Conservation (phyloP, 2,113 vertebrate genomes). For the Strix aluco region DNA sequence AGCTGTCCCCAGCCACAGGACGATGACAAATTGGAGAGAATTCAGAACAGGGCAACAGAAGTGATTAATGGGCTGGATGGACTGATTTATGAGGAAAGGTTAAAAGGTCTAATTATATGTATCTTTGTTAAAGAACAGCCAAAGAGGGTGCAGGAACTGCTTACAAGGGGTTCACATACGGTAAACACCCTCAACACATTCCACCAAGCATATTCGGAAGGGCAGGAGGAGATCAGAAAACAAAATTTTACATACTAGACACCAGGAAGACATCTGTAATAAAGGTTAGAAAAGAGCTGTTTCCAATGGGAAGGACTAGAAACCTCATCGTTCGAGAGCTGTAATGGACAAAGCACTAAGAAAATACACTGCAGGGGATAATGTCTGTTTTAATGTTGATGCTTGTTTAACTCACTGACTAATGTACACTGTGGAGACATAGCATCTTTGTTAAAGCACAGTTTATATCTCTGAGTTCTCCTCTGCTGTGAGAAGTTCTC, state of each 20-base stretch:
- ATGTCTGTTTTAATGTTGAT: conserved; percentile 51
- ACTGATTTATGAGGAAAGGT: conserved; percentile 47
- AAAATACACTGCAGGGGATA: conserved; percentile 60
- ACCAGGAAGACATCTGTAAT: background rate
- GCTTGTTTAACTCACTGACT: conserved; percentile 61
- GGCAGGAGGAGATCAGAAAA: background rate
- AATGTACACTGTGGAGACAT: conserved; percentile 30
- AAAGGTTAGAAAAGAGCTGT: background rate
- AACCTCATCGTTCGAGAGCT: conserved; percentile 12
- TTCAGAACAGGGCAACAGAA: conserved; percentile 28
- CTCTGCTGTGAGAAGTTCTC: background rate
- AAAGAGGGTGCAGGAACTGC: background rate
- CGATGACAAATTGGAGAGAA: conserved; percentile 38
- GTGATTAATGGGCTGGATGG: conserved; percentile 45
- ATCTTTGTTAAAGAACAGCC: conserved; percentile 47
- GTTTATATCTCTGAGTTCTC: background rate
- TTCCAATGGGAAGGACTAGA: conserved; percentile 5
- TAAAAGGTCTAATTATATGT: conserved; percentile 49
- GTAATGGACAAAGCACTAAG: conserved; percentile 50
- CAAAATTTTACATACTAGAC: background rate
- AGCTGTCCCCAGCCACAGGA: conserved; percentile 11
- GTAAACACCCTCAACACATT: background rate
- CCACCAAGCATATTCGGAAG: background rate
- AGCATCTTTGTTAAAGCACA: conserved; percentile 8
- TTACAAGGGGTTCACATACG: background rate